These are phyloP conservation scores for Pipistrellus pipistrellus DNA, from an alignment of 2,797 vertebrate genomes.

Conservation along the genomic window DNA sequence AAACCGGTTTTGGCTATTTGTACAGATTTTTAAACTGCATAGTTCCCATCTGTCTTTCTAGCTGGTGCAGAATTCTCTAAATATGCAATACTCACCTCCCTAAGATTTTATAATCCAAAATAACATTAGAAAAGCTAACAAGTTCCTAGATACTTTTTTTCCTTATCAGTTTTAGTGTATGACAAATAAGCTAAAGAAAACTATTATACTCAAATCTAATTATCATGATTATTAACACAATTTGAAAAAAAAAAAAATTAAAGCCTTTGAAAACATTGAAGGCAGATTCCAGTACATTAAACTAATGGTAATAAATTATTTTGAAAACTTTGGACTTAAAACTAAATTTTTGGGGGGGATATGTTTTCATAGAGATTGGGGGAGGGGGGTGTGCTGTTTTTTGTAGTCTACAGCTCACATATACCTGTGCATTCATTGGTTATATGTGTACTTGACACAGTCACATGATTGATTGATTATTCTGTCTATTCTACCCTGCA, in stretches of 20 bases:
- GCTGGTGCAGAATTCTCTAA: conserved; percentile 25
- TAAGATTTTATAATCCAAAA: conserved; percentile 41
- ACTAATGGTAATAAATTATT: background rate
- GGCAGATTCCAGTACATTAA: conserved; percentile 21
- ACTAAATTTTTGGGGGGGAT: background rate
- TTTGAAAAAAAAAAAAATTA: background rate
- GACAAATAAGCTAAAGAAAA: conserved; percentile 25
- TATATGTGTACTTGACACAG: background rate
- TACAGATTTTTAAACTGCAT: conserved; percentile 57
- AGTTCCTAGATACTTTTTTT: background rate
- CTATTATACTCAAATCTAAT: background rate
- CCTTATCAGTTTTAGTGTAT: background rate
- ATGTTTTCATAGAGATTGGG: background rate
- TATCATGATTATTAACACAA: background rate
- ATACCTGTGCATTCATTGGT: background rate
- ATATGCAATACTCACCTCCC: background rate
- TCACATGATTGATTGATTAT: background rate
- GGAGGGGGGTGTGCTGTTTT: accelerated
- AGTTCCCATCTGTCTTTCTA: conserved; percentile 65
- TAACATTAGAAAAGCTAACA: conserved; percentile 34
- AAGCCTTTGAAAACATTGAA: conserved; percentile 35
- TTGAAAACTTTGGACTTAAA: conserved; percentile 31
- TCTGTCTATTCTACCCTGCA: background rate
- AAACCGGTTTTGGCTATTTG: background rate
- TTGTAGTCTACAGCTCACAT: background rate